Evolutionary conservation across 2,113 vertebrate species (phyloP).

Genomic region (Catagonus wagneri): DNA sequence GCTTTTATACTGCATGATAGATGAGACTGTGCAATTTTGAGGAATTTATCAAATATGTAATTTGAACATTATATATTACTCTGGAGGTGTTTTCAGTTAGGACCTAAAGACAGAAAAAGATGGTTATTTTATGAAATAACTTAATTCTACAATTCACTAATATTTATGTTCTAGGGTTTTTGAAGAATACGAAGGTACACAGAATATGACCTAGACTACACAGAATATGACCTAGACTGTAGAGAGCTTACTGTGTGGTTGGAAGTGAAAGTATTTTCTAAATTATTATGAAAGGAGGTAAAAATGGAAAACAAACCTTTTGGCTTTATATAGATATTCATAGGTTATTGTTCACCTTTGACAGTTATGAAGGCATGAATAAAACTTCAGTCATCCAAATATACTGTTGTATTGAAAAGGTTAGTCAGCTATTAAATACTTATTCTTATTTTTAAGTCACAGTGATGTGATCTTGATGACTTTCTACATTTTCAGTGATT

Average conservation of each 20-base stretch:
- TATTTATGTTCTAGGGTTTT: background rate
- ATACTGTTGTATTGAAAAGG: background rate
- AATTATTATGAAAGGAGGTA: background rate
- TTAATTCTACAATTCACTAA: conserved; percentile 12
- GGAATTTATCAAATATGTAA: background rate
- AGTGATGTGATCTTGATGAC: background rate
- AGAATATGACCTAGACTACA: background rate
- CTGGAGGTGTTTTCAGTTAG: conserved; percentile 9
- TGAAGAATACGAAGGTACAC: background rate
- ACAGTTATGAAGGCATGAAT: background rate
- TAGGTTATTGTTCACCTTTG: conserved; percentile 9
- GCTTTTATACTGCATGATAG: background rate
- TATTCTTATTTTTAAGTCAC: background rate
- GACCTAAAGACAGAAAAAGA: conserved; percentile 8
- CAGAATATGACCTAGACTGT: background rate
- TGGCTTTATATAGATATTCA: background rate
- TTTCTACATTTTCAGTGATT: conserved; percentile 1
- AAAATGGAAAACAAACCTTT: conserved; percentile 7
- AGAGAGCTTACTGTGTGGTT: conserved; percentile 6
- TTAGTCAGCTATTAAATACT: background rate
- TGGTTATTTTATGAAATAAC: conserved; percentile 44
- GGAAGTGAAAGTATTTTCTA: background rate
- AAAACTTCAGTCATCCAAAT: background rate
- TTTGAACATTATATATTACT: conserved; percentile 14
- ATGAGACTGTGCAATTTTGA: conserved; percentile 14